phyloP scores from a whole-genome alignment of 1,140 invertebrate species.

The Drosophila insularis region DNA sequence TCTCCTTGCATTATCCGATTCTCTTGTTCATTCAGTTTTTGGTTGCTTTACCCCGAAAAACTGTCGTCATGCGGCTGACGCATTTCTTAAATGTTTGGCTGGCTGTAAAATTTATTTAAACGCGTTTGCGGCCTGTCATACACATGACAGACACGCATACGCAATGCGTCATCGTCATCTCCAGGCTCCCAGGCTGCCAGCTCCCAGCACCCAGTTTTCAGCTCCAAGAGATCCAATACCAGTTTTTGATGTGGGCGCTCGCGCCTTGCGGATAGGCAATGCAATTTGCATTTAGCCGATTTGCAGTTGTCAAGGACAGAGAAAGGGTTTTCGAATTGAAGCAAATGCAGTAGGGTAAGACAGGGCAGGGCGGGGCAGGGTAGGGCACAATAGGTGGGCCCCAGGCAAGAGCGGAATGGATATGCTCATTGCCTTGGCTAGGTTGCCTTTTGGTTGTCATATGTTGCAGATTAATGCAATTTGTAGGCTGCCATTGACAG shows the following conservation, averaged over 20 bases:
- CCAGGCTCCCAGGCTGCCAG: constrained; percentile 16
- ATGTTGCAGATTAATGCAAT: constrained; percentile 68
- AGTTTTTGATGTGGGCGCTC: background rate
- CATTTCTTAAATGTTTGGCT: constrained; percentile 71
- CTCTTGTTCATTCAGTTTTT: constrained; percentile 11
- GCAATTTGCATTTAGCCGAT: constrained; percentile 42
- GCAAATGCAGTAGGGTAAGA: background rate
- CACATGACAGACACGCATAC: constrained; percentile 67
- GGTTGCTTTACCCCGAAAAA: constrained; percentile 21
- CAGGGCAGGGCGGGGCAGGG: background rate
- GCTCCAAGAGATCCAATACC: background rate
- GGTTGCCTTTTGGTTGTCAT: constrained; percentile 40
- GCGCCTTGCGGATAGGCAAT: constrained; percentile 25
- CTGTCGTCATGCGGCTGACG: constrained; percentile 41
- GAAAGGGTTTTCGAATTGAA: background rate
- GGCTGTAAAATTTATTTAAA: constrained; percentile 71
- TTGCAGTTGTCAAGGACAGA: constrained; percentile 11
- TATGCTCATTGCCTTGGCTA: constrained; percentile 17
- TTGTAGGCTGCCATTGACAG: constrained; percentile 64
- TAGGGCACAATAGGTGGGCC: too few species aligned
- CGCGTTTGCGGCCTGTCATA: constrained; percentile 63
- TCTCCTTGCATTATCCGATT: background rate
- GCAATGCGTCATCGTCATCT: constrained; percentile 74
- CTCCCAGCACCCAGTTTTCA: background rate
- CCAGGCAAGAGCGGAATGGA: background rate